Conservation (phyloP, 1,140 invertebrate species). For the Bicyclus anynana region DNA sequence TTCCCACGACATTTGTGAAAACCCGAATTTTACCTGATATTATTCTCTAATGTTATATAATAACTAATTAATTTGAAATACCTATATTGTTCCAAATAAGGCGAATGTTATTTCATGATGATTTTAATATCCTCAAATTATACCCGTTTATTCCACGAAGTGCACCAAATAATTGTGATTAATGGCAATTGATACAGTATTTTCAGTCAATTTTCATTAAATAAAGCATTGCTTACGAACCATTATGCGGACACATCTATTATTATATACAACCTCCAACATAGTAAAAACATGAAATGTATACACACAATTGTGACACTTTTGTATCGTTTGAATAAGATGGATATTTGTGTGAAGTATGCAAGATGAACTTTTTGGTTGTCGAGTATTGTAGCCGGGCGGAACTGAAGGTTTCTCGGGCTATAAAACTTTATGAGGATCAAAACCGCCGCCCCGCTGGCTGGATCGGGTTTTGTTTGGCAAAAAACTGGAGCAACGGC, state of each 20-base stretch:
- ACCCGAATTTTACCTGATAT: no score
- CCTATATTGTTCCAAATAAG: no score
- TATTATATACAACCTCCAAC: neutral
- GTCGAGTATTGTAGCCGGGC: slow-evolving; percentile 11
- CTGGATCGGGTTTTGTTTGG: slow-evolving; percentile 23
- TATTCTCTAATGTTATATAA: neutral
- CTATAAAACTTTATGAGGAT: slow-evolving; percentile 61
- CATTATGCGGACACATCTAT: slow-evolving; percentile 9
- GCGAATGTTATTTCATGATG: neutral
- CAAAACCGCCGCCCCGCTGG: slow-evolving; percentile 34
- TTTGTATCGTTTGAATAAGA: neutral
- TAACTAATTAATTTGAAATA: no score
- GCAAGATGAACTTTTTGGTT: neutral
- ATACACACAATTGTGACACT: neutral
- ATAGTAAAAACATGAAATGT: neutral
- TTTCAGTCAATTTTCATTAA: slow-evolving; percentile 8
- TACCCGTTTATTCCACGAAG: neutral
- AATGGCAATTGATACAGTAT: slow-evolving; percentile 2
- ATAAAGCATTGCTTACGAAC: slow-evolving; percentile 6
- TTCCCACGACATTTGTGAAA: no score
- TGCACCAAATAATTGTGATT: slow-evolving; percentile 10
- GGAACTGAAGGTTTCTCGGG: slow-evolving; percentile 30
- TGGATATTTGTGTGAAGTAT: neutral
- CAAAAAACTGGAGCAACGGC: slow-evolving; percentile 63
- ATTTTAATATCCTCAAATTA: neutral